Percentiles rank a stretch among this genome's conserved stretches.
Evolutionary conservation across 2,888 invertebrate genomes (phyloP).

Genomic region (Drosophila cracens): DNA sequence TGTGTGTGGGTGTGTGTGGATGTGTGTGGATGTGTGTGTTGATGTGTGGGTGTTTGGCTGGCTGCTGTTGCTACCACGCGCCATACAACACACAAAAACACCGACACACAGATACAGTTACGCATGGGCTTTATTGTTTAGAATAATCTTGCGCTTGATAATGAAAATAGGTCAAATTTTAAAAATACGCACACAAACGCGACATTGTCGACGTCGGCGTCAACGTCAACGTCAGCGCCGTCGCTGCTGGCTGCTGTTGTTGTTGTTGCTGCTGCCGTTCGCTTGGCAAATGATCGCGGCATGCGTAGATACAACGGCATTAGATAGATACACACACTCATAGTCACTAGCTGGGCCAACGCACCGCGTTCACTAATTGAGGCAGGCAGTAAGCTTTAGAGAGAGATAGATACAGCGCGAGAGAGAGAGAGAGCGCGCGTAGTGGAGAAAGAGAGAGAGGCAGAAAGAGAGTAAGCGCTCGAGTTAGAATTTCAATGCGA

Average conservation of each 20-base stretch:
- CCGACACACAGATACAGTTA: constrained; percentile 37
- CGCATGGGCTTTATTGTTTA: constrained; percentile 81
- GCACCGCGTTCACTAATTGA: constrained; percentile 57
- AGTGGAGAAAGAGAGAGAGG: constrained; percentile 5
- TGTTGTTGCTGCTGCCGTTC: constrained; percentile 7
- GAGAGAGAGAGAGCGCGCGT: neutral
- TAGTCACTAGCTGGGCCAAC: constrained; percentile 55
- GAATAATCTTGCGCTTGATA: constrained; percentile 85
- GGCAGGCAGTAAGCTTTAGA: constrained; percentile 21
- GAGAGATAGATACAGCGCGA: neutral
- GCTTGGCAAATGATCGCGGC: constrained; percentile 45
- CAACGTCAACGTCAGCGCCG: constrained; percentile 15
- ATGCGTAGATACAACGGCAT: constrained; percentile 60
- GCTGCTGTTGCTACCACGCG: constrained; percentile 57
- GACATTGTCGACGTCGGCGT: constrained; percentile 66
- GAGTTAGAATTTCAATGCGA: constrained; percentile 47
- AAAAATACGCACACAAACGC: constrained; percentile 79
- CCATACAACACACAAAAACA: constrained; percentile 20
- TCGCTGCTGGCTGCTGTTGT: neutral
- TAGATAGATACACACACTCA: constrained; percentile 54
- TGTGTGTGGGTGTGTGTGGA: constrained; percentile 19
- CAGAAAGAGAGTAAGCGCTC: constrained; percentile 8
- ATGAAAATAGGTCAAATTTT: constrained; percentile 85
- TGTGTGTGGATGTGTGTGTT: neutral
- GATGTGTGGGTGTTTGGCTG: constrained; percentile 34